Base-by-base conservation (phyloP, 2,888 invertebrate genomes). In the Xylota sylvarum region DNA sequence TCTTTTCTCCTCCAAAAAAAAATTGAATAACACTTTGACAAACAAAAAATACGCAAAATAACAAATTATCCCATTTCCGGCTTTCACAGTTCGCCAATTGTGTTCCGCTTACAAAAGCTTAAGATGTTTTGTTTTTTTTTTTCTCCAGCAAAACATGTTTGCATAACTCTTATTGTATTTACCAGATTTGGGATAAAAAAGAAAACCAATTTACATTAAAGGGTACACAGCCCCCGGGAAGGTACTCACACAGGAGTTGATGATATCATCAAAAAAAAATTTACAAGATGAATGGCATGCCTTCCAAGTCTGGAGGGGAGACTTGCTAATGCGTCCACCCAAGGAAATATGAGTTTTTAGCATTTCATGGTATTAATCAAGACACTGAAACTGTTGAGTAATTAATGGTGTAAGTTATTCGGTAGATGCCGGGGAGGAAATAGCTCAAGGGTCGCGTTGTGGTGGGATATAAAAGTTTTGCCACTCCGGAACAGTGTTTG, bases 51-150 rank as follows among this genome's bases (percentile, higher is more conserved):
- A 43, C 43, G 14, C 43, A 23, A 37, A 50, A 40, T 37, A 23
- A 27, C 52, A 60, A 60, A 60, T 60, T 60, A 60, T 60, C 23
- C 19, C 40, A 37, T 60, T 60, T 60, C 58, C 37, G 58, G 17
- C 19, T 35, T 58, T 37, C 37, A 58, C 58, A 58, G 58, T 37
- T 58, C 58, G 58, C 19, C 58, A 58, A 37, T 17, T 58, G 58
- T 58, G 58, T 58, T 37, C 58, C 58, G 58, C 37, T 58, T 37
- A 58, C 58, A 58, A 35, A 43, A 23, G 19, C 14, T 58, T 19
- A 6, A 35, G 6, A 19, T 7, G 35, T 35, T 56, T 56, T 35
- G 1, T 14, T 56, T 30, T n/a, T 55, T 30, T 56, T 56, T 35
- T 5, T 5, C 32, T 7, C 14, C 35, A 4, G 2, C 32, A 35